Base-by-base conservation (phyloP, 2,113 vertebrate species). In the Dicerorhinus sumatrensis region DNA sequence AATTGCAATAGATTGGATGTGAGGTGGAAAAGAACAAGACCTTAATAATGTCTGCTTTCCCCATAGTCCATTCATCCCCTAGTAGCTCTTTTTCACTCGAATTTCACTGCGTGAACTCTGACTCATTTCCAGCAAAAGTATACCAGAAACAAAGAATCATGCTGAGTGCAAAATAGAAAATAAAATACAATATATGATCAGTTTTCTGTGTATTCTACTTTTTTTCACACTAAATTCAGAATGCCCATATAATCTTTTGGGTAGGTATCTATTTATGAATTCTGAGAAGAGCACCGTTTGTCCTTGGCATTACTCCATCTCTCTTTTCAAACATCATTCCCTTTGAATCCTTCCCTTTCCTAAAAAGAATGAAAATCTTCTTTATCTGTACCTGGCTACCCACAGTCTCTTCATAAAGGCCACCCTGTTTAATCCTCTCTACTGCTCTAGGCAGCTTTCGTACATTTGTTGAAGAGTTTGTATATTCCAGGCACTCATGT, bases 51-150 rank as follows among this genome's bases (percentile, higher is more conserved):
- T 73, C 23, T 94, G 33, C 6, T 89, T 97, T 92, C 46, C 46
- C 11, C 51, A 83, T 65, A 62, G 51, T 62, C 80, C 62, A 42
- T 83, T 89, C 94, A 87, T 80, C 69, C 36, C 21, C 31, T 89
- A 83, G 80, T 92, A 94, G 42, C 39, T 92, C 31, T 77, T 91
- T 92, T 82, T 76, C 76, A 80, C 31, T 94, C 27, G 82, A 12
- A 36, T 62, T 77, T 73, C 91, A 70, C 87, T 89, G 33, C 12
- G 39, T 96, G n/a, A 97, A 58, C 12, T 56, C 11, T 89, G 31
- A 96, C 27, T 93, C 70, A 97, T 92, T 96, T 89, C 31, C 84
- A 84, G 13, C 4, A 54, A 81, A 80, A 91, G 8, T 83, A 4
- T 63, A 39, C 18, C 25, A 81, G 56, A 33, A 48, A 92, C 8